Evolutionary conservation across 2,113 vertebrate genomes (phyloP).

Genomic region (Bos javanicus): DNA sequence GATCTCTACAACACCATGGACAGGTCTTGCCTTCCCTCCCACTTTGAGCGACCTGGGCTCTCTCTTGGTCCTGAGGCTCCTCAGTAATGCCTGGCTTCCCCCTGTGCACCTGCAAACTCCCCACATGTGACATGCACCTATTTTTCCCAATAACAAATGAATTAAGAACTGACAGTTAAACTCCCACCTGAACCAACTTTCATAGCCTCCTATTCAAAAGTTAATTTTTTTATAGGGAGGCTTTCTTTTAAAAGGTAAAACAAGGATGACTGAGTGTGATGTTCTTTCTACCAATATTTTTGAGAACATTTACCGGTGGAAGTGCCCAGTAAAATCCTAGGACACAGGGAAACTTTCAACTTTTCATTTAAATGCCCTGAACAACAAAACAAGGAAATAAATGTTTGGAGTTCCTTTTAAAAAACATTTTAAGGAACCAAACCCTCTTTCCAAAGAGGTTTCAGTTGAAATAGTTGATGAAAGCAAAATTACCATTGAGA

Average conservation of each 20-base stretch:
- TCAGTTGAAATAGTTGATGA: not conserved
- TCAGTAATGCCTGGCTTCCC: not conserved
- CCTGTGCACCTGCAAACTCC: not conserved
- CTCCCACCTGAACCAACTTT: slow-evolving; percentile 36
- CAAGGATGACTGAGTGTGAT: not conserved
- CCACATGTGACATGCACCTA: not conserved
- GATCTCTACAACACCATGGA: not conserved
- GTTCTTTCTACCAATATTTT: slow-evolving; percentile 24
- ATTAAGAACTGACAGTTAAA: slow-evolving; percentile 45
- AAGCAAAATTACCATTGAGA: not conserved
- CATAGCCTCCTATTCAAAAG: slow-evolving; percentile 40
- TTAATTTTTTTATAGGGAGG: slow-evolving; percentile 18
- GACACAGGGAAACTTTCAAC: not conserved
- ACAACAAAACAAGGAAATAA: not conserved
- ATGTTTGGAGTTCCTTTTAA: not conserved
- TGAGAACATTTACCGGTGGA: not conserved
- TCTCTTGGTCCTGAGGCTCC: fast-evolving
- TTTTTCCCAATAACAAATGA: slow-evolving; percentile 51
- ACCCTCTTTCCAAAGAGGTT: not conserved
- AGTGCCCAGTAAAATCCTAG: not conserved
- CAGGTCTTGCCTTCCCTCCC: fast-evolving
- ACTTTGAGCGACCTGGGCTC: not conserved
- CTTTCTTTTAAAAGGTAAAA: slow-evolving; percentile 31
- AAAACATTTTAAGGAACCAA: not conserved
- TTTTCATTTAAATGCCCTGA: not conserved